phyloP scores from a whole-genome alignment of 2,888 invertebrate species.

The Drosophila barbarae region DNA sequence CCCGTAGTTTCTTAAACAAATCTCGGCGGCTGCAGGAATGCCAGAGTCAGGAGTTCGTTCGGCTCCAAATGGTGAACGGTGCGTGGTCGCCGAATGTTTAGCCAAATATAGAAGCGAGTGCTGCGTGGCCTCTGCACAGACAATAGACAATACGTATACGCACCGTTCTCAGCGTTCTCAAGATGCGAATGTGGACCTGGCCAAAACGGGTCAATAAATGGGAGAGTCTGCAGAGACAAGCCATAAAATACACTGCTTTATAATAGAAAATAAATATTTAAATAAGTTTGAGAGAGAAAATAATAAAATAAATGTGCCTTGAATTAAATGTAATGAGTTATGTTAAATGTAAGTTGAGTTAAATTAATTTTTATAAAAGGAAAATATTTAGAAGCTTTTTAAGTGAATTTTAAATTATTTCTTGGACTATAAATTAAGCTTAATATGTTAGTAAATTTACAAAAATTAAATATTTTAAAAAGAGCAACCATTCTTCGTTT shows the following conservation, averaged over 20 bases:
- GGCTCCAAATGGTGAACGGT: conserved; percentile 45
- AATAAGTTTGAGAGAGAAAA: accelerated
- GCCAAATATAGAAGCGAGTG: conserved; percentile 61
- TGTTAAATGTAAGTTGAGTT: too few species aligned
- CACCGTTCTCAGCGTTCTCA: conserved; percentile 54
- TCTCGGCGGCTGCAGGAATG: conserved; percentile 54
- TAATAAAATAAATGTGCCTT: not conserved
- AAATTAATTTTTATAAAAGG: too few species aligned
- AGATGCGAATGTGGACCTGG: conserved; percentile 5
- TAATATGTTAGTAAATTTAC: accelerated
- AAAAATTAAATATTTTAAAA: not conserved
- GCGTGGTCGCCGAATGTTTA: conserved; percentile 57
- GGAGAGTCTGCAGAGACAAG: conserved; percentile 21
- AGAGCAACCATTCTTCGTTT: conserved; percentile 10
- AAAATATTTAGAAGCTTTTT: too few species aligned
- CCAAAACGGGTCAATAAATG: conserved; percentile 46
- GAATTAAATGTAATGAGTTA: too few species aligned
- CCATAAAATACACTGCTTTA: conserved; percentile 1
- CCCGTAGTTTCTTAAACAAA: conserved; percentile 41
- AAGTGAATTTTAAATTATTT: not conserved
- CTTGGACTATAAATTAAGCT: accelerated
- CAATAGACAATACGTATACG: conserved; percentile 67
- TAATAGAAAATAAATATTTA: too few species aligned
- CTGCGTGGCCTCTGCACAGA: conserved; percentile 52
- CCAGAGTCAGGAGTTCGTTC: conserved; percentile 22